phyloP scores from a whole-genome alignment of 2,888 invertebrate species.

The Tenthredo scrophulariae region DNA sequence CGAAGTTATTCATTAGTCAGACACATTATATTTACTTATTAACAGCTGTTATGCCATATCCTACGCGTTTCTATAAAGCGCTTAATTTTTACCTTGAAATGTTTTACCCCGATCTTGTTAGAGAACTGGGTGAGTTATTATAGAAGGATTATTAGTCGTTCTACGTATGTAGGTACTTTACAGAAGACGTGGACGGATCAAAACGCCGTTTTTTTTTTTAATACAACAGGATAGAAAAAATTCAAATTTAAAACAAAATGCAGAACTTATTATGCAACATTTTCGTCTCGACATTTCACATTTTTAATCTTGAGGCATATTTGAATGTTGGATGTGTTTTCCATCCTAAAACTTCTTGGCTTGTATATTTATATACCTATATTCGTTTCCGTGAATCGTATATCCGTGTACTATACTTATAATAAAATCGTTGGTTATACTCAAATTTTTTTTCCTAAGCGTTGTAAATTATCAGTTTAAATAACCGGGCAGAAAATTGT shows the following conservation, averaged over 20 bases:
- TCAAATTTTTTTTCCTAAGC: not conserved
- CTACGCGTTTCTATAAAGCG: constrained; percentile 6
- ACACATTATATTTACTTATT: not conserved
- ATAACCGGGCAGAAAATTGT: not conserved
- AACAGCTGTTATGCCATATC: not conserved
- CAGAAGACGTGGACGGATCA: not conserved
- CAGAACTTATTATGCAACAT: not conserved
- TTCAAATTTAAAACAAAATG: not conserved
- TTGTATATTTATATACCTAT: constrained; percentile 15
- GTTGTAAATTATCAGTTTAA: constrained; percentile 15
- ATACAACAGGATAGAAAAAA: not conserved
- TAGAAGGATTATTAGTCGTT: not conserved
- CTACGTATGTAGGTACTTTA: not conserved
- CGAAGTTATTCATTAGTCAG: not conserved
- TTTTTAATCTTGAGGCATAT: not conserved
- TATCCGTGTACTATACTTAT: not conserved
- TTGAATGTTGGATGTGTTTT: not conserved
- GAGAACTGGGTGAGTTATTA: constrained; percentile 31
- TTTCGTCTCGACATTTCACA: too few relatives aligned
- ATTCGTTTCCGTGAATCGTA: not conserved
- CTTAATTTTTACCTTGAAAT: not conserved
- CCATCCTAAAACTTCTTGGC: not conserved
- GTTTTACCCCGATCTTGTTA: constrained; percentile 37
- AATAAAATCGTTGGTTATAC: constrained; percentile 10
- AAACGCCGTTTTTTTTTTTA: not conserved